A percentile compares a stretch with the other conserved stretches of the same genome.
Conservation (phyloP, 2,888 invertebrate genomes). For the Phorcus lineatus region DNA sequence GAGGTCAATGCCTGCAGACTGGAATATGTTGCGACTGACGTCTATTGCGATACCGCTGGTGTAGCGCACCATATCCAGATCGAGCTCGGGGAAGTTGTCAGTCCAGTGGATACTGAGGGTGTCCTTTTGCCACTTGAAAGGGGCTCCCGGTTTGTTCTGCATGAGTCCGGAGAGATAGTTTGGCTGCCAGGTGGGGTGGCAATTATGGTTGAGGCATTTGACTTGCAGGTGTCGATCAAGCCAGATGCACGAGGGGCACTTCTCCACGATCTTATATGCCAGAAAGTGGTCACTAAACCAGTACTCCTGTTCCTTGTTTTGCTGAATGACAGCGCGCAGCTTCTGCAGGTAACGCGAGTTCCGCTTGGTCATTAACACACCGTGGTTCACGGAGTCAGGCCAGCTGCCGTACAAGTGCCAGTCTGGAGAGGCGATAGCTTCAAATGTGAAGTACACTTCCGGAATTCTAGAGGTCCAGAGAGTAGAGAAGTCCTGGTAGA, state of each 20-base stretch:
- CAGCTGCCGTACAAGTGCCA: slow-evolving; percentile 45
- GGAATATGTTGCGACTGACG: slow-evolving; percentile 37
- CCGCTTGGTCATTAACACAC: slow-evolving; percentile 42
- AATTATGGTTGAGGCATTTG: slow-evolving; percentile 45
- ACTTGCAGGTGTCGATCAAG: slow-evolving; percentile 46
- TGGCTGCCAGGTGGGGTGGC: slow-evolving; percentile 48
- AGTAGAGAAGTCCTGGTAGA: slow-evolving; percentile 42
- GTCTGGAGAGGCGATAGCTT: slow-evolving; percentile 44
- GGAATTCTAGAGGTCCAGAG: slow-evolving; percentile 46
- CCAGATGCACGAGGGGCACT: slow-evolving; percentile 32
- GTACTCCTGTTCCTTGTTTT: slow-evolving; percentile 35
- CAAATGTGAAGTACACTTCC: slow-evolving; percentile 38
- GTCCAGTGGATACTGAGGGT: slow-evolving; percentile 45
- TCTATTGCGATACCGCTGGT: slow-evolving; percentile 46
- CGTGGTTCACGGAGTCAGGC: slow-evolving; percentile 49
- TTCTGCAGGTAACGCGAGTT: slow-evolving; percentile 42
- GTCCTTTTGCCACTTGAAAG: slow-evolving; percentile 45
- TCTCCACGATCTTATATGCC: slow-evolving; percentile 42
- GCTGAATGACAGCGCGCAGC: slow-evolving; percentile 37
- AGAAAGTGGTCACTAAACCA: slow-evolving; percentile 48
- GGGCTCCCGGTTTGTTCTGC: slow-evolving; percentile 42
- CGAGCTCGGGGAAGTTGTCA: slow-evolving; percentile 44
- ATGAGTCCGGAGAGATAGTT: slow-evolving; percentile 36
- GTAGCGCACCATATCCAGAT: slow-evolving; percentile 47
- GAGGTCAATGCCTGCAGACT: slow-evolving; percentile 39